Base-by-base conservation (phyloP, 2,113 vertebrate genomes). In the Chionomys nivalis region DNA sequence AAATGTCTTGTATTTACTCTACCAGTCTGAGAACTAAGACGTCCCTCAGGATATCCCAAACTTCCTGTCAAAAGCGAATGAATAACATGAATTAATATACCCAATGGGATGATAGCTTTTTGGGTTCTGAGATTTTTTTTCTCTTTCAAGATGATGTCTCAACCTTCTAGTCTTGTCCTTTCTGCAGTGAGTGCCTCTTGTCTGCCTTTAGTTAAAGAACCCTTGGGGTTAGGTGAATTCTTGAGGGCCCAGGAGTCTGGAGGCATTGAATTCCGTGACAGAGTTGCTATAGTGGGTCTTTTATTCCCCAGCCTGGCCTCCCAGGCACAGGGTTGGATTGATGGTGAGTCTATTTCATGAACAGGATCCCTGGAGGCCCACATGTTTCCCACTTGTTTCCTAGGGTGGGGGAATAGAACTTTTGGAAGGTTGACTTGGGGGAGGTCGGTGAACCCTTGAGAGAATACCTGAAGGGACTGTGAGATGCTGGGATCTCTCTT, bases 1-100 rank as follows among this genome's bases (percentile, higher is more conserved):
- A 94, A 89, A 95, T 92, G 93, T 77, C 83, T 94, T 94, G 72
- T 94, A 97, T 97, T 96, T 96, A 96, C 86, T 89, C 61, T 52
- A 82, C 65, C 49, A 75, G 6, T 70, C 94, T 96, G 52, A 94
- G 93, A 93, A 92, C n/a, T 81, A 26, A 82, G 91, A 52, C 86
- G 7, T 66, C 63, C 86, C 93, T 85, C 52, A 61, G 82, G 73
- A 89, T 66, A 83, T 83, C 72, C 88, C 39, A 88, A 93, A 65
- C 42, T 93, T 95, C 52, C 66, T 88, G 93, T 95, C 39, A 94
- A 87, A 93, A 95, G 90, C 77, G 91, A 93, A 94, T 89, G 52
- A 8, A 28, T 90, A 92, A 88, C 7, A 1, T 70, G 49, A 86
- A 86, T 92, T 89, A 93, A 5, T 42, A 93, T 11, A 36, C 82